A percentile compares a stretch with the other conserved stretches of the same genome.
These are phyloP conservation scores for Sorex maritimensis DNA, from an alignment of 2,797 vertebrate species.

Conservation along the genomic window DNA sequence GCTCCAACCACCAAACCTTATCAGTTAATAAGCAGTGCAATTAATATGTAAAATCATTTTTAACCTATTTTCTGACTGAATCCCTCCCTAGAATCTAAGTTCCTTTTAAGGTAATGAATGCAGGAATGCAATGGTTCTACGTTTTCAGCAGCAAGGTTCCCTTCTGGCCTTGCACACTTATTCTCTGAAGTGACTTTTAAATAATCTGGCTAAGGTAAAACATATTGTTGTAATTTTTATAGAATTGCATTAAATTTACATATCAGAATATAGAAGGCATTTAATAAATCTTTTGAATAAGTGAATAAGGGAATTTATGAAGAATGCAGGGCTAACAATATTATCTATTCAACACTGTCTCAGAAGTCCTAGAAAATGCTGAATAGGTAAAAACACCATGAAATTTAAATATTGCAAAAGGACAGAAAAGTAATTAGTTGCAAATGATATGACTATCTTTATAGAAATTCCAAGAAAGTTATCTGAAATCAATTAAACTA, in stretches of 20 bases:
- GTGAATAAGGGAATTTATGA: slow-evolving; percentile 27
- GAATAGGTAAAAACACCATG: slow-evolving; percentile 58
- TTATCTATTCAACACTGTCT: slow-evolving; percentile 56
- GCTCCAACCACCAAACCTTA: background rate
- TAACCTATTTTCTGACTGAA: background rate
- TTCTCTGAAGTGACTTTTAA: slow-evolving; percentile 74
- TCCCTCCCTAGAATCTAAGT: background rate
- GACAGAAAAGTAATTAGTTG: slow-evolving; percentile 49
- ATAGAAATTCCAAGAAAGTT: slow-evolving; percentile 57
- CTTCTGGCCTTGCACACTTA: slow-evolving; percentile 29
- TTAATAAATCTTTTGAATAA: slow-evolving; percentile 66
- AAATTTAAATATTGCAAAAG: slow-evolving; percentile 60
- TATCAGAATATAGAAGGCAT: slow-evolving; percentile 41
- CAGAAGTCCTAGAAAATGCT: slow-evolving; percentile 72
- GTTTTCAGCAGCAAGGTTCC: slow-evolving; percentile 59
- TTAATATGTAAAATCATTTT: background rate
- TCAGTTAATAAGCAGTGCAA: slow-evolving; percentile 7
- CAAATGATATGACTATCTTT: slow-evolving; percentile 60
- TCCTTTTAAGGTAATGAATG: slow-evolving; percentile 37
- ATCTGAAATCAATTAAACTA: slow-evolving; percentile 71
- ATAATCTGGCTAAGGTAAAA: slow-evolving; percentile 72
- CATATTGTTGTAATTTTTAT: slow-evolving; percentile 66
- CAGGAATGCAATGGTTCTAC: slow-evolving; percentile 29
- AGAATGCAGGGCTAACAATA: slow-evolving; percentile 51
- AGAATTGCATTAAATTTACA: slow-evolving; percentile 78